phyloP scores from a whole-genome alignment of 2,888 invertebrate species.

The Uropetala carovei region DNA sequence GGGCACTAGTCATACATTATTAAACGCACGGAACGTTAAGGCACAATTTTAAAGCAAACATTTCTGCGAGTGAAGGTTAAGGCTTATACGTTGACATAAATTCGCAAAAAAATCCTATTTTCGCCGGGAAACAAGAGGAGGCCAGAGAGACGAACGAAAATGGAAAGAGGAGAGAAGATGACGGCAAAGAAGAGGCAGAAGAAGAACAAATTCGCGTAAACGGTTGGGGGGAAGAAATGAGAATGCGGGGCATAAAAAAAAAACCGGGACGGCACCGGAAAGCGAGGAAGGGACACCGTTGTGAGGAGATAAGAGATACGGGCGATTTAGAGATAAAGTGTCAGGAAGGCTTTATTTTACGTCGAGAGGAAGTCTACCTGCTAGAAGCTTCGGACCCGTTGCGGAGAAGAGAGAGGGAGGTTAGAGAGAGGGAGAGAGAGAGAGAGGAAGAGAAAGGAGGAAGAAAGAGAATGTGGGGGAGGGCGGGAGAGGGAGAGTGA shows the following conservation, averaged over 20 bases:
- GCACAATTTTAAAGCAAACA: too few relatives aligned
- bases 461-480: background rate
- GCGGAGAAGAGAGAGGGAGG: background rate
- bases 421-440: background rate
- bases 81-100: too few relatives aligned
- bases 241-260: too few relatives aligned
- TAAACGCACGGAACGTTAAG: too few relatives aligned
- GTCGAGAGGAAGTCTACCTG: background rate
- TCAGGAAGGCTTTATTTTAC: background rate
- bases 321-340: background rate
- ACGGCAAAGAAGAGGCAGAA: background rate
- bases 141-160: too few relatives aligned
- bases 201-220: background rate
- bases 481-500: background rate
- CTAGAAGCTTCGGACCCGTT: background rate
- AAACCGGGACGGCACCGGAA: background rate
- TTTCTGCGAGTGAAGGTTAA: too few relatives aligned
- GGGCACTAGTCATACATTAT: too few relatives aligned
- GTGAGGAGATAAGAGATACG: background rate
- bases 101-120: too few relatives aligned
- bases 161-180: background rate
- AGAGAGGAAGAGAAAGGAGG: background rate
- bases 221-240: background rate
- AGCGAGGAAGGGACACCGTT: background rate
- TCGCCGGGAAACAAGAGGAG: too few relatives aligned